phyloP scores from a whole-genome alignment of 2,113 vertebrate species.

The Python bivittatus region DNA sequence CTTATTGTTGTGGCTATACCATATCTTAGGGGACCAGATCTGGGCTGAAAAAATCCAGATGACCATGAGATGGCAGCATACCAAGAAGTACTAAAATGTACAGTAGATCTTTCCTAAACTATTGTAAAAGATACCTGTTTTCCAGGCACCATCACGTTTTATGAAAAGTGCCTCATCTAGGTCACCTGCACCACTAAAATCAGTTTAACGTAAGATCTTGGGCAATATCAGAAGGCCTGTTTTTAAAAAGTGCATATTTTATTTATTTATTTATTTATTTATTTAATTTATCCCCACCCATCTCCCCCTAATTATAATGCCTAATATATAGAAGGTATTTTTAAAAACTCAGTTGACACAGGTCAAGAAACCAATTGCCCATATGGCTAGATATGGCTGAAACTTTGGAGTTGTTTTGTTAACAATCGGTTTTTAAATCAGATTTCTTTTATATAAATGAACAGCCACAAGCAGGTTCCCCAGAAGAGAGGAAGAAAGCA shows the following conservation, averaged over 20 bases:
- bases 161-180: neutral
- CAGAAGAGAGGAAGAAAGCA: neutral
- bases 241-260: neutral
- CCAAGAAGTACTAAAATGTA: neutral
- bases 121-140: neutral
- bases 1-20: neutral
- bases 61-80: neutral
- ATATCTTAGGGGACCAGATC: neutral
- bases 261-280: no score
- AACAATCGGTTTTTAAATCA: neutral
- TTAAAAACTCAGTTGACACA: neutral
- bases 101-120: neutral
- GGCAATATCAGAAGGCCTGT: neutral
- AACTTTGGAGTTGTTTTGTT: neutral
- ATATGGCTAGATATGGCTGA: neutral
- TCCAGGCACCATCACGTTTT: neutral
- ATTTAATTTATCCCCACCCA: no score
- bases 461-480: neutral
- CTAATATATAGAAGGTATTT: neutral
- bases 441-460: neutral
- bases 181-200: neutral
- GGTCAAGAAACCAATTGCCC: neutral
- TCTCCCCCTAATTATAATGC: no score
- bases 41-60: neutral
- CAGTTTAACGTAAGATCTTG: neutral